Evolutionary conservation across 1,140 invertebrate species (phyloP), one percentile per base, ranked within the genome.

Genomic region (Caerostris extrusa): DNA sequence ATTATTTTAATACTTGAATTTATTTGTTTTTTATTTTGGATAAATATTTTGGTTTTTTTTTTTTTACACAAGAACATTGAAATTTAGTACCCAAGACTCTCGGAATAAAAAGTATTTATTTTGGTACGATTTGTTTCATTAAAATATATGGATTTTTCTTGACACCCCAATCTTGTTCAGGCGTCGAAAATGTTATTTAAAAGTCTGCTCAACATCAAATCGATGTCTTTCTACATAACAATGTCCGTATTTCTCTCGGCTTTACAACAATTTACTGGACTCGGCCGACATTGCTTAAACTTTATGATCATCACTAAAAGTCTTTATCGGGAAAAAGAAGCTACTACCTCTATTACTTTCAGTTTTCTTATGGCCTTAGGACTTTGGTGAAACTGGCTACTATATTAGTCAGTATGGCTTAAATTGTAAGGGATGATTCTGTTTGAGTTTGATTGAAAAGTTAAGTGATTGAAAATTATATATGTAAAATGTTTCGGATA

Each of bases 241-340:
- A 14, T 17, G 12, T 12, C 2, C 17, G 3, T 12, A 17, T 12
- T 14, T 53, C 34, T 5, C 12, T 50, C 71, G 2, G 71, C 53
- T 50, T 50, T 77, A 14, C 71, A 8, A 12, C 10, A 77, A 50
- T 53, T 77, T 77, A 77, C 19, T 12, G 71, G 10, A 50, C 71
- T 12, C 71, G 12, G 34, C 50, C 34, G 12, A 53, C 71, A 77
- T 50, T 77, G 3, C 71, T 12, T 77, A 12, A 50, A 77, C 8
- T 77, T 77, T 77, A 77, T 50, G 71, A 53, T 77, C 71, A 77
- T 77, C 71, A 77, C 50, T 77, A 77, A 34, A 77, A 77, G 71
- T 12, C 71, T 34, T 77, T 77, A 77, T 77, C 71, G 34, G 50
- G 34, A 53, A n/a, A 14, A 67, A 50, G 71, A 77, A 50, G 19